A percentile compares a stretch with the other conserved stretches of the same genome.
phyloP scores from a whole-genome alignment of 2,797 vertebrate species.

The Sebastes trivittatus region DNA sequence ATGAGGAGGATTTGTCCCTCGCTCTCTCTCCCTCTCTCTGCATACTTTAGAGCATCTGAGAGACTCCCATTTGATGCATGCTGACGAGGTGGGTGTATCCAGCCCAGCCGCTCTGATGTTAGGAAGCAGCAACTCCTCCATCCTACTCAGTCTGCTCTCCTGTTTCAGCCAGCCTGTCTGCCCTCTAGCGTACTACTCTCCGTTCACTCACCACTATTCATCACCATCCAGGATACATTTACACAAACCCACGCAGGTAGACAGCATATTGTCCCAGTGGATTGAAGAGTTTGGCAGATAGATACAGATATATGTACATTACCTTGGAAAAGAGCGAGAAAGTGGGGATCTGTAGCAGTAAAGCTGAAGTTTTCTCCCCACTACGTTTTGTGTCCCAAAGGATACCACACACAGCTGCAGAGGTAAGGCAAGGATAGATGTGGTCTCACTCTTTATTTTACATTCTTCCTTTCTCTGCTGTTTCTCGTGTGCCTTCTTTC shows the following conservation, averaged over 20 bases:
- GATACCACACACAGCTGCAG: constrained; percentile 56
- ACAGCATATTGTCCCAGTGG: constrained; percentile 6
- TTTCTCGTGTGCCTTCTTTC: background rate
- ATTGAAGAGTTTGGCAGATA: constrained; percentile 17
- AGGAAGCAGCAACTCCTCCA: constrained; percentile 64
- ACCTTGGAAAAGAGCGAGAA: constrained; percentile 17
- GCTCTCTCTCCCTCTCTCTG: background rate
- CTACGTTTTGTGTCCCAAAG: constrained; percentile 33
- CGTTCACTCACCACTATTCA: constrained; percentile 58
- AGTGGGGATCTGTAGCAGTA: constrained; percentile 20
- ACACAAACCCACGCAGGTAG: constrained; percentile 54
- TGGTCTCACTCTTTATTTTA: background rate
- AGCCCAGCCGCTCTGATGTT: constrained; percentile 71
- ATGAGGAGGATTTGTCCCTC: constrained; percentile 48
- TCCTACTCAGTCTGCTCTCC: constrained; percentile 74
- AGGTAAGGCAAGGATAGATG: constrained; percentile 72
- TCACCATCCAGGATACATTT: constrained; percentile 57
- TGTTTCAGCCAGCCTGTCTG: constrained; percentile 64
- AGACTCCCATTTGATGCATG: constrained; percentile 58
- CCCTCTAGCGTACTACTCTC: constrained; percentile 60
- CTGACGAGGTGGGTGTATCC: constrained; percentile 81
- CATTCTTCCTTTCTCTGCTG: background rate
- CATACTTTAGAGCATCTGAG: constrained; percentile 55
- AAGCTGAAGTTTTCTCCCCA: constrained; percentile 13
- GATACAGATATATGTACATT: background rate